Evolutionary conservation across 1,140 invertebrate genomes (phyloP), one percentile per base, ranked within the genome.

Genomic region (Patella vulgata): DNA sequence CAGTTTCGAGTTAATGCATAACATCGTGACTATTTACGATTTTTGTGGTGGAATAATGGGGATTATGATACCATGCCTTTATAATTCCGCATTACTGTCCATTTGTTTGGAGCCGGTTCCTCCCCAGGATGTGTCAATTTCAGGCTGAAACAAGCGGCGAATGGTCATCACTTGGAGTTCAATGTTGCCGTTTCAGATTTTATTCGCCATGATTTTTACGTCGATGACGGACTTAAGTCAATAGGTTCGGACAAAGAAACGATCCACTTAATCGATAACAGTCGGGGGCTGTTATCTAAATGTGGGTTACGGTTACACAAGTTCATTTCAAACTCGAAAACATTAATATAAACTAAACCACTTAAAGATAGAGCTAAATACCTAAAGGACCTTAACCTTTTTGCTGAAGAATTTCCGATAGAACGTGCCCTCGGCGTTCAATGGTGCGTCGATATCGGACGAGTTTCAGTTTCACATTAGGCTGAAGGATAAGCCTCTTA

Each of bases 361-460:
- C 2, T 27, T 0, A 40, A 39, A 40, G 56, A 60, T 27, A 33
- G 59, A 52, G 67, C 67, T n/a, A 60, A 59, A 27, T 57, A 54
- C 21, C 0, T 66, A 5, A 54, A 73, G n/a, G 36, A 68, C 27
- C 42, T 72, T 14, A 66, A 73, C 28, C 25, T 73, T 1, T 30
- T 25, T 4, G 28, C 43, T 28, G 71, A 77, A 25, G 47, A 54
- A 23, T 46, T 76, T 52, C 69, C 66, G n/a, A 42, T 66, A 6
- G 63, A 73, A 53, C 59, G 61, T 40, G 53, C 69, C 9, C 50
- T 75, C 6, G 73, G 71, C n/a, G n/a, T n/a, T n/a, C n/a, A n/a
- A n/a, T 76, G 71, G 73, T 57, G 55, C 56, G 51, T 75, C 8
- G 63, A 76, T 14, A n/a, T 62, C 62, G 17, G 73, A 77, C 25